Percentiles rank a stretch among this genome's conserved stretches.
phyloP scores from a whole-genome alignment of 2,888 invertebrate species.

The Leptarthrus brevirostris region DNA sequence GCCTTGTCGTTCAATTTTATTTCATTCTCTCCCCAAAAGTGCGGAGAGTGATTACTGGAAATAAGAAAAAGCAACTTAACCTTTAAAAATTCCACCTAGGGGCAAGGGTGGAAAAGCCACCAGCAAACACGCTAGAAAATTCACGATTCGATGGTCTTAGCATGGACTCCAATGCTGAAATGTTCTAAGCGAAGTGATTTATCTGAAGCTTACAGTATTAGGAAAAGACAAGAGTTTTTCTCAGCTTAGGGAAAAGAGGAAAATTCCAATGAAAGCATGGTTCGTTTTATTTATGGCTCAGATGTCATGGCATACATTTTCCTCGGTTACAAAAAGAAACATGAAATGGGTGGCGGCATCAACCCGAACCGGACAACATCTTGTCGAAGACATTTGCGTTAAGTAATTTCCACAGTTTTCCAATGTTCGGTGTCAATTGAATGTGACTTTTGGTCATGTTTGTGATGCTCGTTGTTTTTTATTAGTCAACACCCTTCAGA shows the following conservation, averaged over 20 bases:
- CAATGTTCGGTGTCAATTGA: slow-evolving; percentile 52
- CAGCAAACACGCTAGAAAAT: neutral
- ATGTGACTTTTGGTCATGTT: slow-evolving; percentile 51
- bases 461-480: slow-evolving; percentile 47
- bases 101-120: slow-evolving; percentile 3
- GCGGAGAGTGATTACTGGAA: slow-evolving; percentile 2
- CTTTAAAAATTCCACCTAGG: slow-evolving; percentile 22
- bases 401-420: slow-evolving; percentile 51
- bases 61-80: slow-evolving; percentile 6
- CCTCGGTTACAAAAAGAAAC: slow-evolving; percentile 23
- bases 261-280: slow-evolving; percentile 17
- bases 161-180: neutral
- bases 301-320: slow-evolving; percentile 44
- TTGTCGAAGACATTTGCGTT: slow-evolving; percentile 47
- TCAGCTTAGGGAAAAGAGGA: neutral
- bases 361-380: slow-evolving; percentile 46
- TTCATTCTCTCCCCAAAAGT: neutral
- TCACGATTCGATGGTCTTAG: neutral
- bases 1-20: slow-evolving; percentile 15
- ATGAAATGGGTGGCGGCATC: slow-evolving; percentile 40
- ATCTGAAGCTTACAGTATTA: slow-evolving; percentile 12
- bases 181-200: slow-evolving; percentile 29
- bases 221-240: slow-evolving; percentile 21
- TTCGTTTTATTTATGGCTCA: slow-evolving; percentile 39
- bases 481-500: slow-evolving; percentile 7